phyloP scores from a whole-genome alignment of 2,888 invertebrate genomes.

The Platynereis dumerilii region DNA sequence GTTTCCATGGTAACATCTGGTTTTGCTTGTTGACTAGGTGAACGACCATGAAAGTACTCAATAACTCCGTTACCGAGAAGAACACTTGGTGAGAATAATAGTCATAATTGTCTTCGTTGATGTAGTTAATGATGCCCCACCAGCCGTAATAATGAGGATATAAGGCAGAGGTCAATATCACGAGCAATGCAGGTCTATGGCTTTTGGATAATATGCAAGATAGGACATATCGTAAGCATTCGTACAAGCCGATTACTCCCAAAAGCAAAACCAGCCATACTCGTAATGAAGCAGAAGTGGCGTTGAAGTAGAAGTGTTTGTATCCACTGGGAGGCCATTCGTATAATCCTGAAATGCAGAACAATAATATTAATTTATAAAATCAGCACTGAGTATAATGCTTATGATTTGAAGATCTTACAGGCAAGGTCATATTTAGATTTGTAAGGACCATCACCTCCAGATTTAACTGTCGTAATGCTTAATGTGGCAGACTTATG shows the following conservation, averaged over 20 bases:
- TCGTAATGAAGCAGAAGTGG: constrained; percentile 51
- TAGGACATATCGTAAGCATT: constrained; percentile 54
- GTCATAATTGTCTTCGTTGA: constrained; percentile 59
- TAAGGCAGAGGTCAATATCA: constrained; percentile 51
- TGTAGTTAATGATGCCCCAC: constrained; percentile 61
- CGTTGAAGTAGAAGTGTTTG: constrained; percentile 61
- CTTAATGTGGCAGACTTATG: too few species aligned
- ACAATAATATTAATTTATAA: background rate
- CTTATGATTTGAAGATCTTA: too few species aligned
- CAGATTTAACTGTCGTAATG: too few species aligned
- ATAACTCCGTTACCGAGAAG: constrained; percentile 57
- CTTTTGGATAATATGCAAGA: constrained; percentile 41
- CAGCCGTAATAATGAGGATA: constrained; percentile 62
- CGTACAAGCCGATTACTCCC: constrained; percentile 52
- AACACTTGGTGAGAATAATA: constrained; percentile 56
- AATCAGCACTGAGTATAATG: too few species aligned
- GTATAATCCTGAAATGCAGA: constrained; percentile 49
- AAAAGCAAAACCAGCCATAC: constrained; percentile 49
- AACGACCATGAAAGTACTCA: constrained; percentile 53
- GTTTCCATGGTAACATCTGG: constrained; percentile 53
- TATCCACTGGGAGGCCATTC: constrained; percentile 58
- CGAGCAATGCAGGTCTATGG: constrained; percentile 49
- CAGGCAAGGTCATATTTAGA: too few species aligned
- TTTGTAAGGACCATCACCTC: too few species aligned
- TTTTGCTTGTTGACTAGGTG: constrained; percentile 51